Conservation (phyloP, 2,797 vertebrate genomes). For the Leontopithecus rosalia region DNA sequence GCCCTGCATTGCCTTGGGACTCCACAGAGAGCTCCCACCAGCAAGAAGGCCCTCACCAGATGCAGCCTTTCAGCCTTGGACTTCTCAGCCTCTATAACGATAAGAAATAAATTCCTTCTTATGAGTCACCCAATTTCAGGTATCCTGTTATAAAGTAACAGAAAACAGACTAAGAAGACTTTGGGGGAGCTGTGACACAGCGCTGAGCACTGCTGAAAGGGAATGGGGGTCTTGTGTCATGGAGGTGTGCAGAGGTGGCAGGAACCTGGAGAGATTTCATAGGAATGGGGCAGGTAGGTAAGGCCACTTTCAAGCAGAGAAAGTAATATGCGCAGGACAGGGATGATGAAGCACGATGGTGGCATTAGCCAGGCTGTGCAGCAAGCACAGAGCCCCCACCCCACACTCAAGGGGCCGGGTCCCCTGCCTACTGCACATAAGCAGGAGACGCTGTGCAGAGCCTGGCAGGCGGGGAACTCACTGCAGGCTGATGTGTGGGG, state of each 20-base stretch:
- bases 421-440: neutral
- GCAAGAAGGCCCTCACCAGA: neutral
- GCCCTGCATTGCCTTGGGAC: no score
- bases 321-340: neutral
- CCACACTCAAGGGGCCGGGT: neutral
- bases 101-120: neutral
- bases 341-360: neutral
- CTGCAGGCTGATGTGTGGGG: slow-evolving; percentile 91
- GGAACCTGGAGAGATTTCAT: neutral
- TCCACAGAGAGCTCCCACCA: neutral
- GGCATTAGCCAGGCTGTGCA: neutral
- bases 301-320: neutral
- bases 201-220: neutral
- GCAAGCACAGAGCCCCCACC: no score
- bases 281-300: fast-evolving
- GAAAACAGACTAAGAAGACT: neutral
- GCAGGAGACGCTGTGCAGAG: neutral
- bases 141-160: neutral
- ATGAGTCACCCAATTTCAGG: neutral
- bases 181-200: fast-evolving
- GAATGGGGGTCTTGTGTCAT: neutral
- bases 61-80: neutral
- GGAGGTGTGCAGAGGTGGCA: neutral
- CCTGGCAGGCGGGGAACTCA: slow-evolving; percentile 72
- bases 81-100: neutral